phyloP scores from a whole-genome alignment of 2,113 vertebrate genomes.

The Lanius ludovicianus region DNA sequence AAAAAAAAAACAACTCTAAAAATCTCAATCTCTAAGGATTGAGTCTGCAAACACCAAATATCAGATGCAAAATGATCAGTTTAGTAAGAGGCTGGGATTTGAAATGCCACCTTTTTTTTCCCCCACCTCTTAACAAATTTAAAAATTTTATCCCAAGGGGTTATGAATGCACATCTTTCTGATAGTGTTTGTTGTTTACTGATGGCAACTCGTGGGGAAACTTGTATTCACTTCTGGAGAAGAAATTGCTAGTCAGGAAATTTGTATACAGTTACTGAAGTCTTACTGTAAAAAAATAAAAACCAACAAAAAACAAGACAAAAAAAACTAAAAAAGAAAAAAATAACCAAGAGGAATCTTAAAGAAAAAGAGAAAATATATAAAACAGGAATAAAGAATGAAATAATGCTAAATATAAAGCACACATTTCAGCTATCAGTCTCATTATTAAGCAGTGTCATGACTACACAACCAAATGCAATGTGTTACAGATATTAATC shows the following conservation, averaged over 20 bases:
- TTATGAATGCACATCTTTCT: neutral
- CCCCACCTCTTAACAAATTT: neutral
- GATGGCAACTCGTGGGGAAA: neutral
- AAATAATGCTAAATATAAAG: neutral
- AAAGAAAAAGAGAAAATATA: neutral
- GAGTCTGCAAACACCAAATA: neutral
- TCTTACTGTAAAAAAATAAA: neutral
- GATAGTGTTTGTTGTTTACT: neutral
- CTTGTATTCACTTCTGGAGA: neutral
- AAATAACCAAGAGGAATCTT: neutral
- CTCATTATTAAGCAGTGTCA: neutral
- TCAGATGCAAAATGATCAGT: neutral
- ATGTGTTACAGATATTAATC: neutral
- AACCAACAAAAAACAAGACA: too few relatives aligned
- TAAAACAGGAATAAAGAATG: rapidly evolving
- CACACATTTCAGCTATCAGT: neutral
- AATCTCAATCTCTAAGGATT: neutral
- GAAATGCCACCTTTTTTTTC: neutral
- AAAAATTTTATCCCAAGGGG: neutral
- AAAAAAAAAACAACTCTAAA: neutral
- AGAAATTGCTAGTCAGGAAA: neutral
- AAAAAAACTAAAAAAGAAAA: neutral
- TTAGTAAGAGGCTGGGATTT: neutral
- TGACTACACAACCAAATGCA: neutral
- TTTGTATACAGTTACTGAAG: neutral